Percentiles rank a stretch among this genome's conserved stretches.
Evolutionary conservation across 2,113 vertebrate genomes (phyloP).

Genomic region (Cariama cristata): DNA sequence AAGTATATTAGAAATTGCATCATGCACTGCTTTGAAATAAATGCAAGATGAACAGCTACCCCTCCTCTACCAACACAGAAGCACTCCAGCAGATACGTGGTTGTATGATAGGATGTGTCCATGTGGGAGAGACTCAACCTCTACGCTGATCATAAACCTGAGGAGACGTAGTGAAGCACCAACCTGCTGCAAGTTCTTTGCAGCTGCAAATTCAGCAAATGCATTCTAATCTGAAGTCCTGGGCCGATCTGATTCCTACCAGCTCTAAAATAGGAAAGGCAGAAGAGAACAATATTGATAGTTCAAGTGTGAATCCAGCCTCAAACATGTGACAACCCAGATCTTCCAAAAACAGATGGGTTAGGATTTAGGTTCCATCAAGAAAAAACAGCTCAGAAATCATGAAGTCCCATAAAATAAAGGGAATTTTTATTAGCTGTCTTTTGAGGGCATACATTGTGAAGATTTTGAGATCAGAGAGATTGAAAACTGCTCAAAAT

Average conservation of each 20-base stretch:
- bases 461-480: neutral
- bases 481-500: neutral
- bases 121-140: neutral
- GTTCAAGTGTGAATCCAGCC: neutral
- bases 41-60: neutral
- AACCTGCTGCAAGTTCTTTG: neutral
- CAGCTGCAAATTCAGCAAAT: neutral
- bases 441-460: neutral
- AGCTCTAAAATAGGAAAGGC: neutral
- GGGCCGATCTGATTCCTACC: neutral
- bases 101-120: neutral
- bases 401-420: neutral
- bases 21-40: neutral
- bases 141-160: neutral
- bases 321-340: neutral
- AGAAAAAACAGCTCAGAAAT: neutral
- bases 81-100: rapidly evolving
- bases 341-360: neutral
- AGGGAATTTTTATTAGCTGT: neutral
- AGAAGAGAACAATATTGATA: neutral
- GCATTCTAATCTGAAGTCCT: neutral
- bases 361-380: neutral
- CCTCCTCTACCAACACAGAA: neutral
- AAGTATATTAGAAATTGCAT: neutral
- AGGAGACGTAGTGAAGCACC: neutral